These are phyloP conservation scores for Candoia aspera DNA, from an alignment of 2,113 vertebrate genomes.

Conservation along the genomic window DNA sequence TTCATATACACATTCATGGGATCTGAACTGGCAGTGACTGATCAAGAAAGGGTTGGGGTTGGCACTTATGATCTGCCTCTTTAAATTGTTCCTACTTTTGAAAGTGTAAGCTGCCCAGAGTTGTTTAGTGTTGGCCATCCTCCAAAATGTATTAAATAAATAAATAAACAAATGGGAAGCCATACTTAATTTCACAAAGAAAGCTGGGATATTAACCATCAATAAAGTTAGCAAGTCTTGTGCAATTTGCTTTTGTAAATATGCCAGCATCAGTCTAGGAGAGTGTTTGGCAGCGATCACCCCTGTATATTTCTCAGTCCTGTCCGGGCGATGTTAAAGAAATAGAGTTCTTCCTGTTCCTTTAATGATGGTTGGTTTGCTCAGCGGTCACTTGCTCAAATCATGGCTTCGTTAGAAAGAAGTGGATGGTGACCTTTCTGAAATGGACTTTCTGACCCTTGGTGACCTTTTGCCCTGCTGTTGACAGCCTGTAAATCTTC, in stretches of 20 bases:
- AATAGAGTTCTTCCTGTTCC: slow-evolving; percentile 69
- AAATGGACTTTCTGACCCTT: slow-evolving; percentile 84
- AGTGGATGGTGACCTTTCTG: slow-evolving; percentile 77
- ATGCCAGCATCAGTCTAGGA: not conserved
- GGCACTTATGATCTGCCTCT: not conserved
- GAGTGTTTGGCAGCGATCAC: not conserved
- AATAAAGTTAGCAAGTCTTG: not conserved
- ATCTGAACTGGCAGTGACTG: not conserved
- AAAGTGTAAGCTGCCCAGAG: not conserved
- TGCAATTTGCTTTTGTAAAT: not conserved
- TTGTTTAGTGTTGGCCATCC: not conserved
- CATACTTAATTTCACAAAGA: not conserved
- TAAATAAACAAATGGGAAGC: not conserved
- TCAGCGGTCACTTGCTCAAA: slow-evolving; percentile 73
- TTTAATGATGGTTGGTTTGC: slow-evolving; percentile 61
- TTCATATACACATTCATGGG: not conserved
- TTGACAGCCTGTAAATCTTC: slow-evolving; percentile 84
- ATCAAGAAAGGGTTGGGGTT: not conserved
- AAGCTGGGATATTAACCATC: not conserved
- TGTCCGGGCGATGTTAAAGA: slow-evolving; percentile 10
- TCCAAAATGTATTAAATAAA: not conserved
- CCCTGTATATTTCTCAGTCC: not conserved
- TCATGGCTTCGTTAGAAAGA: slow-evolving; percentile 85
- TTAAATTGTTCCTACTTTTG: not conserved
- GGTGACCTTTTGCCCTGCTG: slow-evolving; percentile 78